phyloP scores from a whole-genome alignment of 1,140 invertebrate species.

The Brachionus asplanchnoidis region DNA sequence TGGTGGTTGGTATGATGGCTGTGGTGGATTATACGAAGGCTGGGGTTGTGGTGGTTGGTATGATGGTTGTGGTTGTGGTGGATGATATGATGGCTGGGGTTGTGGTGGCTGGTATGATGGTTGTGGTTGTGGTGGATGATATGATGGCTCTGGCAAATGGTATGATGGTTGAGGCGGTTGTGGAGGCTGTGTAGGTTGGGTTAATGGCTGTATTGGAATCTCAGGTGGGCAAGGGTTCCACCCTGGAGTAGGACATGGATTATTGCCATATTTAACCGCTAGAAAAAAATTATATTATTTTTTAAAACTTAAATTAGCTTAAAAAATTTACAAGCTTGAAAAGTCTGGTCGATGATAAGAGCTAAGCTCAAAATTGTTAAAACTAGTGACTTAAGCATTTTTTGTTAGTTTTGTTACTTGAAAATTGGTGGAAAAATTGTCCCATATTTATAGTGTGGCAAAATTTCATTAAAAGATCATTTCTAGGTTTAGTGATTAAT shows the following conservation, averaged over 20 bases:
- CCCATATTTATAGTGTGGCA: background rate
- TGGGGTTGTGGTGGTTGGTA: background rate
- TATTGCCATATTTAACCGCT: slow-evolving; percentile 7
- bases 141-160: background rate
- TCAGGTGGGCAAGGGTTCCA: slow-evolving; percentile 18
- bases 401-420: background rate
- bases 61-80: background rate
- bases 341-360: background rate
- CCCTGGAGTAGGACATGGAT: background rate
- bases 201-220: background rate
- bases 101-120: background rate
- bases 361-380: background rate
- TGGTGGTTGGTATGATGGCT: background rate
- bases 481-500: slow-evolving; percentile 14
- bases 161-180: background rate
- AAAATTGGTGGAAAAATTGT: background rate
- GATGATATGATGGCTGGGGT: background rate
- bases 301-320: background rate
- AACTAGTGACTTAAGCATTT: background rate
- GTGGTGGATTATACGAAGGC: background rate
- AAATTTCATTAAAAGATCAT: background rate
- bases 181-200: background rate
- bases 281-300: background rate
- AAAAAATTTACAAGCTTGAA: background rate
- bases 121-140: background rate